phyloP scores from a whole-genome alignment of 2,797 vertebrate genomes.

The Melopsittacus undulatus region DNA sequence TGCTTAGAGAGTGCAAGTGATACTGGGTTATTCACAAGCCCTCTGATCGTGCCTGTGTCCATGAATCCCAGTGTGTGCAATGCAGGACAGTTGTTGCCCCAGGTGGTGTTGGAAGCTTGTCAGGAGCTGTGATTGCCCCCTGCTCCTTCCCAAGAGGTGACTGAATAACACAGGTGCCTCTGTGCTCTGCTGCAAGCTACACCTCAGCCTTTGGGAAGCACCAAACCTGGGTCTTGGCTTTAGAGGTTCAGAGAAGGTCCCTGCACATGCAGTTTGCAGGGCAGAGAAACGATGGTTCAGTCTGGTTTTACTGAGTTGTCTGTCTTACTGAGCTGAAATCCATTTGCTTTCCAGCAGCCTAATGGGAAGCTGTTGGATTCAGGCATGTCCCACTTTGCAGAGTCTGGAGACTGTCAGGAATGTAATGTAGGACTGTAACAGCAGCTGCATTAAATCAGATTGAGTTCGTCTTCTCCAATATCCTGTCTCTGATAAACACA shows the following conservation, averaged over 20 bases:
- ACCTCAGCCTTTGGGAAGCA: neutral
- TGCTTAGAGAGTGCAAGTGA: neutral
- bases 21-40: neutral
- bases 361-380: neutral
- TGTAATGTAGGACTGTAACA: rapidly evolving
- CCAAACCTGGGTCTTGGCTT: rapidly evolving
- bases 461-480: neutral
- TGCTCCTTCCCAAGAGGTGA: neutral
- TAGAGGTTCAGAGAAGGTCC: neutral
- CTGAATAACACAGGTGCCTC: rapidly evolving
- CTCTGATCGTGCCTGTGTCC: rapidly evolving
- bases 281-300: rapidly evolving
- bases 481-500: neutral
- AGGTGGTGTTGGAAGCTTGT: rapidly evolving
- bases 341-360: neutral
- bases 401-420: neutral
- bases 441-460: neutral
- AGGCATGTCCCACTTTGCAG: neutral
- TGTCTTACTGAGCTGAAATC: neutral
- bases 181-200: neutral
- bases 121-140: neutral
- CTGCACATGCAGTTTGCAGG: rapidly evolving
- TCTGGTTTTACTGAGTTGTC: neutral
- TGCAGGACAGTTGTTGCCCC: rapidly evolving
- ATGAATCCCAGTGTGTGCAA: neutral